A percentile compares a stretch with the other conserved stretches of the same genome.
Conservation (phyloP, 2,888 invertebrate species). For the Dolichomitus sp. region DNA sequence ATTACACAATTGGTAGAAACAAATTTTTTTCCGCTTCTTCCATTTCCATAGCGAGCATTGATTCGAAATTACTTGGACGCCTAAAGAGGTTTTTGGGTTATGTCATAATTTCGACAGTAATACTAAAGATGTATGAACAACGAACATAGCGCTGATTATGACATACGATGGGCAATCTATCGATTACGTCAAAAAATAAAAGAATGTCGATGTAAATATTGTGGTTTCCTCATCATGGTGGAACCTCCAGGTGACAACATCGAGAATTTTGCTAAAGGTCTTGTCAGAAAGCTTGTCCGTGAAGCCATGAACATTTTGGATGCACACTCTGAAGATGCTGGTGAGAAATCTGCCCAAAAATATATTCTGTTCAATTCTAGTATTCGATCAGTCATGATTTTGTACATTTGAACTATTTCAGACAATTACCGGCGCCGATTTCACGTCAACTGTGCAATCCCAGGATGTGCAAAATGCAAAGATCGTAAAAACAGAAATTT, state of each 20-base stretch:
- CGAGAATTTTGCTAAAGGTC: conserved; percentile 73
- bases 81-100: not conserved
- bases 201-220: conserved; percentile 19
- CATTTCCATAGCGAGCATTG: not conserved
- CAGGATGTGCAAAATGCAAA: conserved; percentile 2
- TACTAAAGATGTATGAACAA: not conserved
- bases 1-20: not conserved
- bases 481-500: conserved; percentile 29
- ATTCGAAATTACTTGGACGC: not conserved
- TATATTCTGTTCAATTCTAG: not conserved
- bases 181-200: not conserved
- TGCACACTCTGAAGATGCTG: conserved; percentile 20
- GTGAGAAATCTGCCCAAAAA: conserved; percentile 9
- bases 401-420: not conserved
- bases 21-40: not conserved
- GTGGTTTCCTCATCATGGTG: conserved; percentile 18
- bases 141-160: not conserved
- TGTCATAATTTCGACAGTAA: not conserved
- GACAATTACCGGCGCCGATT: conserved; percentile 2
- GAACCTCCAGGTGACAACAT: conserved; percentile 68
- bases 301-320: conserved; percentile 73
- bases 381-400: not conserved
- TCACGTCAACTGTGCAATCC: not conserved
- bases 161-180: not conserved
- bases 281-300: conserved; percentile 75